These are phyloP conservation scores for Phorcus lineatus DNA, from an alignment of 2,888 invertebrate species.

Conservation along the genomic window DNA sequence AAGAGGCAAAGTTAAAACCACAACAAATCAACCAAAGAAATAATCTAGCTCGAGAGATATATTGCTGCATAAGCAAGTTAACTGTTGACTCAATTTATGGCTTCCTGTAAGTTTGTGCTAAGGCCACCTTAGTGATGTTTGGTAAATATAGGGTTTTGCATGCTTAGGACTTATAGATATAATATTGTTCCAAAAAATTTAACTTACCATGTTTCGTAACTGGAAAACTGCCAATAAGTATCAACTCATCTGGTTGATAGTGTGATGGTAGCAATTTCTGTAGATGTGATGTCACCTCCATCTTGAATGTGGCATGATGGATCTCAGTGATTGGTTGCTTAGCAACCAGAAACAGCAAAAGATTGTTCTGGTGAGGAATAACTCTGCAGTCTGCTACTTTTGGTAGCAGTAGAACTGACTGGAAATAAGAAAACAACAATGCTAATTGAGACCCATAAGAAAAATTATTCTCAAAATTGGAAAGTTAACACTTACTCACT, in stretches of 20 bases:
- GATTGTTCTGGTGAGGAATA: constrained; percentile 26
- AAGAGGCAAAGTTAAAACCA: too few relatives aligned
- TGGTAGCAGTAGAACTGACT: not conserved
- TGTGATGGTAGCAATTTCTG: constrained; percentile 55
- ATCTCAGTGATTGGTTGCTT: not conserved
- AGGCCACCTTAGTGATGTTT: too few relatives aligned
- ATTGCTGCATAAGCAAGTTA: too few relatives aligned
- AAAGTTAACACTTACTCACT: too few relatives aligned
- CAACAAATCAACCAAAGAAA: too few relatives aligned
- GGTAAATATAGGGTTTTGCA: too few relatives aligned
- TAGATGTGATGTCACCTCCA: constrained; percentile 23
- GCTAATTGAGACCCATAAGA: too few relatives aligned
- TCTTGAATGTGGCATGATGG: not conserved
- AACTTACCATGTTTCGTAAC: constrained; percentile 71
- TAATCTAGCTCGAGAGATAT: too few relatives aligned
- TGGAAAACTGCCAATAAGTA: constrained; percentile 61
- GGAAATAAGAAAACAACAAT: not conserved
- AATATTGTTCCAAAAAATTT: not conserved
- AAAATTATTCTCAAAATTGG: too few relatives aligned
- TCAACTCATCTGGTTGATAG: constrained; percentile 65
- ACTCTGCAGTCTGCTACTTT: constrained; percentile 36
- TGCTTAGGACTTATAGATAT: too few relatives aligned
- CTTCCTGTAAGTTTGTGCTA: too few relatives aligned
- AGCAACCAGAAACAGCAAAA: constrained; percentile 36
- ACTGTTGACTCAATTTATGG: too few relatives aligned